These are phyloP conservation scores for Chrysopa pallens DNA, from an alignment of 1,140 invertebrate genomes.

Conservation along the genomic window DNA sequence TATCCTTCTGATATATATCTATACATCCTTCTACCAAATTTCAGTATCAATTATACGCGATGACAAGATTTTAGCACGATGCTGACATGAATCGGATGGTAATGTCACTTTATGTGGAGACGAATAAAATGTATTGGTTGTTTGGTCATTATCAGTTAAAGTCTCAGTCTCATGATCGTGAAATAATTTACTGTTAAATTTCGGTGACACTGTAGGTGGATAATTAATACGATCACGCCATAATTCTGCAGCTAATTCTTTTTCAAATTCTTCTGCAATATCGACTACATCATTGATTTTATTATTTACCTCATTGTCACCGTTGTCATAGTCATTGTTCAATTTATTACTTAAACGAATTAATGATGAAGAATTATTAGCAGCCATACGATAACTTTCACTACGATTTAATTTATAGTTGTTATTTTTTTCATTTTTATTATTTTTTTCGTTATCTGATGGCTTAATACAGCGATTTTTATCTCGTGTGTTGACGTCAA, in stretches of 20 bases:
- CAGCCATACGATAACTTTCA: constrained; percentile 70
- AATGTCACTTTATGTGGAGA: constrained; percentile 32
- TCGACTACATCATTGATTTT: background rate
- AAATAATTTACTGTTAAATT: constrained; percentile 13
- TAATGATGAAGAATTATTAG: constrained; percentile 32
- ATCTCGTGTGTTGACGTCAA: background rate
- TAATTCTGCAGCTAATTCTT: constrained; percentile 39
- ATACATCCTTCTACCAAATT: constrained; percentile 39
- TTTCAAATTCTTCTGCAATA: constrained; percentile 31
- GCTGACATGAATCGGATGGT: constrained; percentile 29
- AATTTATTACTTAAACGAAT: constrained; percentile 6
- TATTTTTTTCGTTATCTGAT: constrained; percentile 1
- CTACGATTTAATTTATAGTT: constrained; percentile 48
- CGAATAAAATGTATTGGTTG: constrained; percentile 21
- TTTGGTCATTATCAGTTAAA: constrained; percentile 11
- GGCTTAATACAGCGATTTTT: background rate
- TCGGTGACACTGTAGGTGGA: constrained; percentile 36
- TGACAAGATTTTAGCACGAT: constrained; percentile 31
- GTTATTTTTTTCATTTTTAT: no score
- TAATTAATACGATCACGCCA: constrained; percentile 48
- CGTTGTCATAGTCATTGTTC: constrained; percentile 12
- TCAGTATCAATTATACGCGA: constrained; percentile 45
- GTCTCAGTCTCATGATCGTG: constrained; percentile 10
- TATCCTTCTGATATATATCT: no score
- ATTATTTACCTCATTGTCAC: constrained; percentile 15